Evolutionary conservation across 37 sponge, comb jelly and placozoan species (phyloP).

Genomic region (Mnemiopsis leidyi): DNA sequence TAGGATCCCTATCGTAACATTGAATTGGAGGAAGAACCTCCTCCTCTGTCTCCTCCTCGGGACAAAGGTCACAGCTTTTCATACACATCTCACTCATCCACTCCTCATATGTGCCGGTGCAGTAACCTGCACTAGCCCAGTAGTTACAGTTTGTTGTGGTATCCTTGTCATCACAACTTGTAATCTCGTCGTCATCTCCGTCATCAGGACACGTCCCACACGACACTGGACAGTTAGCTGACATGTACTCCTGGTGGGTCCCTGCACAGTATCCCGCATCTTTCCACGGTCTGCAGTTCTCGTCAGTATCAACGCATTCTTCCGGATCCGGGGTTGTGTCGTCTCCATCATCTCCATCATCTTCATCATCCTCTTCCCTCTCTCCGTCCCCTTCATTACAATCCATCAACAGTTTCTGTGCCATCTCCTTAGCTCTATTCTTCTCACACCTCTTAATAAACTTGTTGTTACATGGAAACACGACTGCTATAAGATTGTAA

Average conservation of each 20-base stretch:
- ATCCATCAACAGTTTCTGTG: slow-evolving; percentile 24
- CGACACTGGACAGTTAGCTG: neutral
- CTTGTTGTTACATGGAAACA: slow-evolving; percentile 30
- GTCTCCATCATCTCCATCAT: neutral
- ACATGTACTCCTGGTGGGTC: neutral
- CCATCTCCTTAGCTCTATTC: neutral
- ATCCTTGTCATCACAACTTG: neutral
- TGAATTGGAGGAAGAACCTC: neutral
- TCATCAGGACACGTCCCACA: slow-evolving; percentile 35
- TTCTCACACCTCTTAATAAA: slow-evolving; percentile 21
- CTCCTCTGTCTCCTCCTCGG: neutral
- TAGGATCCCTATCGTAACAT: neutral
- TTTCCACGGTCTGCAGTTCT: neutral
- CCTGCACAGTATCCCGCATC: slow-evolving; percentile 4
- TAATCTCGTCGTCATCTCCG: neutral
- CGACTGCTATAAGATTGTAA: neutral
- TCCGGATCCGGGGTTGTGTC: neutral
- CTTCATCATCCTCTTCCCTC: neutral
- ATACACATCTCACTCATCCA: slow-evolving; percentile 9
- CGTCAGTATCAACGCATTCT: neutral
- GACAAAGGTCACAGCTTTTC: neutral
- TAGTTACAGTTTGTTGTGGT: neutral
- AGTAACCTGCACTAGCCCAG: neutral
- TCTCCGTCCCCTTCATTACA: slow-evolving; percentile 20
- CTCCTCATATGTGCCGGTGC: neutral